phyloP scores from a whole-genome alignment of 2,888 invertebrate genomes.

The Coelogynopora nodosa region DNA sequence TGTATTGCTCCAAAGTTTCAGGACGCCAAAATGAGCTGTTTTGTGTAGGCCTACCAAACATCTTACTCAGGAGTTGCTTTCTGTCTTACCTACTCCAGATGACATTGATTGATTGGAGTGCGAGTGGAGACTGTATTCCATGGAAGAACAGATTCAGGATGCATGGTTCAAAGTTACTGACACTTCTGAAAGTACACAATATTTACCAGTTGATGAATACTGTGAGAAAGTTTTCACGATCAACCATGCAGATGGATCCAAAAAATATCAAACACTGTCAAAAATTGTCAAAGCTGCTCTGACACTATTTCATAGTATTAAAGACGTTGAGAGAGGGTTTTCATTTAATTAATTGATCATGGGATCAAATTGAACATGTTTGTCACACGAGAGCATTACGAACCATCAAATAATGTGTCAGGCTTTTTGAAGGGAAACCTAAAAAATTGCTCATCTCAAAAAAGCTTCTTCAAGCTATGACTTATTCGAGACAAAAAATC shows the following conservation, averaged over 20 bases:
- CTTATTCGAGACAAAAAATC: no score
- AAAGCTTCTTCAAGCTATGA: background rate
- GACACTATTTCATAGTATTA: background rate
- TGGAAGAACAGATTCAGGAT: background rate
- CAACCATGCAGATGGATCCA: background rate
- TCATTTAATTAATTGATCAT: background rate
- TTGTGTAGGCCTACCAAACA: no score
- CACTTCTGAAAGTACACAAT: no score
- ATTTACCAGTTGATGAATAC: background rate
- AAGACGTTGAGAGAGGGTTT: background rate
- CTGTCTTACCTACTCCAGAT: no score
- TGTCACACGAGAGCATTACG: no score
- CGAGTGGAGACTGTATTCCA: background rate
- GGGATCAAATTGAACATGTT: background rate
- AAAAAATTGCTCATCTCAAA: slow-evolving; percentile 68
- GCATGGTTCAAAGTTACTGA: background rate
- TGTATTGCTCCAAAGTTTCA: no score
- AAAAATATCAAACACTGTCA: background rate
- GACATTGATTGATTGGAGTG: background rate
- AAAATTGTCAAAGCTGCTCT: background rate
- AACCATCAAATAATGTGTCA: no score
- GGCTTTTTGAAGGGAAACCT: slow-evolving; percentile 73
- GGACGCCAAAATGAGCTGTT: no score
- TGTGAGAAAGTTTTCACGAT: background rate
- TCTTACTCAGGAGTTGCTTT: no score